These are phyloP conservation scores for Ailuropoda melanoleuca DNA, from an alignment of 2,113 vertebrate species.

Conservation along the genomic window DNA sequence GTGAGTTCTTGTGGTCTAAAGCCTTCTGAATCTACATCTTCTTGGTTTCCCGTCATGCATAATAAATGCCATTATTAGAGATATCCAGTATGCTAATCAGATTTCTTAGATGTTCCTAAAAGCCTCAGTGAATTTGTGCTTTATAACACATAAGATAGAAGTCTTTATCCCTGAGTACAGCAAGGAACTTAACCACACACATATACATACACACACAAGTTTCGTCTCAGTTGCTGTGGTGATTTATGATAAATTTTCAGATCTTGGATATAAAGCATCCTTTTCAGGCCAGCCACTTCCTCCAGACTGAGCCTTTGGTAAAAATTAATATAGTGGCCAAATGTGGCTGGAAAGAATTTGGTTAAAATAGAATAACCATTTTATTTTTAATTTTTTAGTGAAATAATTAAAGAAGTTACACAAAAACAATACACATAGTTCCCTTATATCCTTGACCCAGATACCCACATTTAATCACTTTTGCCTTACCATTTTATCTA, in stretches of 20 bases:
- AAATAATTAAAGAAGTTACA: constrained; percentile 23
- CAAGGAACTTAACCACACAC: background rate
- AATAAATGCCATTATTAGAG: background rate
- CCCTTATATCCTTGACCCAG: background rate
- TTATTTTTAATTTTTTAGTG: background rate
- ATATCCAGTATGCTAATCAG: background rate
- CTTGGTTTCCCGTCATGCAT: background rate
- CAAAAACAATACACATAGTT: background rate
- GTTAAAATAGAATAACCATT: background rate
- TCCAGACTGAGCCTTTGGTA: background rate
- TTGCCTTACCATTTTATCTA: background rate
- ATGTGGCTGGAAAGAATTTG: background rate
- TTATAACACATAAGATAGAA: background rate
- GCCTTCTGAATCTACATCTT: background rate
- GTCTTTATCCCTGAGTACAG: background rate
- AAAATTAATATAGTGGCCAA: background rate
- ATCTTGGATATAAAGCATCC: background rate
- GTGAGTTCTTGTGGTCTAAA: constrained; percentile 80
- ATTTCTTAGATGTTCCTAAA: background rate
- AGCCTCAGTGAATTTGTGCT: background rate
- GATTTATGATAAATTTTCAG: background rate
- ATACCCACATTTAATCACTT: background rate
- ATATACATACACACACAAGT: background rate
- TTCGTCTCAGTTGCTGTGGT: background rate
- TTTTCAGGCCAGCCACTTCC: background rate